A percentile compares a stretch with the other conserved stretches of the same genome.
phyloP scores from a whole-genome alignment of 2,797 vertebrate genomes.

The Girardinus metallicus region DNA sequence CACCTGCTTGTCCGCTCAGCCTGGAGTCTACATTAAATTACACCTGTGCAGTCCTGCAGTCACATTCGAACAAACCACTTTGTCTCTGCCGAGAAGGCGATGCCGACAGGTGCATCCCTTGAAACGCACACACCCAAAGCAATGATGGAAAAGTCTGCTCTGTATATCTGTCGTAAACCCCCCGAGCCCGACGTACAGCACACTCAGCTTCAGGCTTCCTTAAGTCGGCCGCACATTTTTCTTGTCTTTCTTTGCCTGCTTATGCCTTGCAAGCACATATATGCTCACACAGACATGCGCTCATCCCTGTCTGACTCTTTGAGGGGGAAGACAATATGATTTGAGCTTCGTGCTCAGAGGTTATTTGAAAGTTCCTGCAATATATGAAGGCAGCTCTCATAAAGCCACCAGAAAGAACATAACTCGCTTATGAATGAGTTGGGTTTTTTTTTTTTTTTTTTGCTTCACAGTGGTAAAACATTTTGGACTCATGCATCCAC shows the following conservation, averaged over 20 bases:
- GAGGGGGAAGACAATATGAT: constrained; percentile 38
- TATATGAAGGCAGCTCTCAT: constrained; percentile 20
- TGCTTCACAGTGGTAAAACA: not conserved
- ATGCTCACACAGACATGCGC: not conserved
- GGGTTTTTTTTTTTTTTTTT: constrained; percentile 6
- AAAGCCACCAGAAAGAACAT: constrained; percentile 10
- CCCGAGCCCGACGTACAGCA: constrained; percentile 1
- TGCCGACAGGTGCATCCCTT: constrained; percentile 23
- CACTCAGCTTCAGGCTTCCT: constrained; percentile 10
- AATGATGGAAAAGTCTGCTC: constrained; percentile 1
- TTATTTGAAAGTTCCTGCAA: constrained; percentile 46
- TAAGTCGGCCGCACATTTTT: constrained; percentile 24
- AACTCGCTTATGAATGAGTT: constrained; percentile 10
- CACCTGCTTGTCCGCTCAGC: constrained; percentile 11
- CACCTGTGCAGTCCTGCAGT: constrained; percentile 17
- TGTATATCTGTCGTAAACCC: constrained; percentile 21
- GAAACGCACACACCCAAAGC: constrained; percentile 9
- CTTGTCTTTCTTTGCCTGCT: not conserved
- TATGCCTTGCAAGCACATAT: constrained; percentile 20
- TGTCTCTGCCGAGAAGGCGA: constrained; percentile 21
- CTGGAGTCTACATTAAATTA: constrained; percentile 19
- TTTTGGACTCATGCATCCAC: not conserved
- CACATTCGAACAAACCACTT: constrained; percentile 9
- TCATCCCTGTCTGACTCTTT: constrained; percentile 26
- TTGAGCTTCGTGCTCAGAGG: constrained; percentile 9